Conservation (phyloP, 2,888 invertebrate genomes). For the Helicoverpa assulta region DNA sequence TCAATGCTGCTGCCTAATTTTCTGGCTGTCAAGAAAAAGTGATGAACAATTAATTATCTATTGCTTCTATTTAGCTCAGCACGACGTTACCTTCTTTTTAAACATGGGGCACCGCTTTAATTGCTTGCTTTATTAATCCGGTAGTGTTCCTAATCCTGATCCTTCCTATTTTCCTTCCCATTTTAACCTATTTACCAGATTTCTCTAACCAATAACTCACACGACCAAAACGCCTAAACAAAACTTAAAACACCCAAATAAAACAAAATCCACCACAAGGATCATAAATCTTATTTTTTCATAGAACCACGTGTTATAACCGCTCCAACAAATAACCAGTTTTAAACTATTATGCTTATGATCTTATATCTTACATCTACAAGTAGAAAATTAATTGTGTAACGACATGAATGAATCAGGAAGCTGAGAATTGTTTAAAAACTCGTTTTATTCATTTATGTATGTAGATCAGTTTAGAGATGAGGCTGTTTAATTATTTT, state of each 20-base stretch:
- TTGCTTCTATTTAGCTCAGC: too few relatives aligned
- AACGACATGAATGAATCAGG: constrained; percentile 49
- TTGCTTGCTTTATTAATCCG: too few relatives aligned
- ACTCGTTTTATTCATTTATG: constrained; percentile 12
- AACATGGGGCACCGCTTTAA: too few relatives aligned
- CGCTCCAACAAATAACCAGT: constrained; percentile 36
- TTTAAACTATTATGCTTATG: constrained; percentile 36
- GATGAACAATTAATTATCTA: too few relatives aligned
- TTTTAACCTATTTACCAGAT: too few relatives aligned
- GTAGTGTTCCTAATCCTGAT: too few relatives aligned
- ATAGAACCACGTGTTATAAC: constrained; percentile 13
- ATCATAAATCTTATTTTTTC: constrained; percentile 36
- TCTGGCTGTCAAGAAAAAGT: too few relatives aligned
- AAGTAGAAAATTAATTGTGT: constrained; percentile 53
- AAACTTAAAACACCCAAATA: background rate
- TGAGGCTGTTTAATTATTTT: background rate
- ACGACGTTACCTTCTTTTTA: too few relatives aligned
- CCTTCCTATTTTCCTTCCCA: too few relatives aligned
- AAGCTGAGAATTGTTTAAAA: constrained; percentile 24
- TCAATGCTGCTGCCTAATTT: too few relatives aligned
- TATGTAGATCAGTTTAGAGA: constrained; percentile 8
- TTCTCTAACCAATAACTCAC: background rate
- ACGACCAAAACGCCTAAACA: background rate
- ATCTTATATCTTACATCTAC: constrained; percentile 47
- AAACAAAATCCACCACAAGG: constrained; percentile 3